Percentiles rank a stretch among this genome's conserved stretches.
Conservation (phyloP, 2,797 vertebrate species). For the Gallinago solitaria region DNA sequence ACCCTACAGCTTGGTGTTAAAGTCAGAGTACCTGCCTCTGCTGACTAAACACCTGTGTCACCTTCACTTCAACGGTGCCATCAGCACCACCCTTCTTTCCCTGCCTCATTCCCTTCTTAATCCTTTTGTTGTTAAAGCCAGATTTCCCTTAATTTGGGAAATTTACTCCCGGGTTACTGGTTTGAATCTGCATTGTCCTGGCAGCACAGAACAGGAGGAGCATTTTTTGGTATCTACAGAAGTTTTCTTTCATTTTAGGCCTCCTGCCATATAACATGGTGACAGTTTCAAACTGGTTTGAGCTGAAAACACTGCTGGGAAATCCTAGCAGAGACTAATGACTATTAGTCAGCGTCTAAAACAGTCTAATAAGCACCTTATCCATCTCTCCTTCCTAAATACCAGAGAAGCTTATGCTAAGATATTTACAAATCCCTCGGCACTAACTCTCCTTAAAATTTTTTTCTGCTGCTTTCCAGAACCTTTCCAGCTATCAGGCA, state of each 20-base stretch:
- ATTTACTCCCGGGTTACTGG: neutral
- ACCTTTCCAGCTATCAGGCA: neutral
- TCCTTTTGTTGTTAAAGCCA: neutral
- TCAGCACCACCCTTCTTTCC: neutral
- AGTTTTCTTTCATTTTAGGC: neutral
- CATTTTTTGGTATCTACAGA: rapidly evolving
- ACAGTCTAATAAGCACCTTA: neutral
- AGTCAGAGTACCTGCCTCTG: neutral
- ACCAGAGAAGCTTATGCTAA: neutral
- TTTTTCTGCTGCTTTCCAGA: neutral
- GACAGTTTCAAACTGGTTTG: neutral
- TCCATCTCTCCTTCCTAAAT: neutral
- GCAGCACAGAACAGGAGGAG: neutral
- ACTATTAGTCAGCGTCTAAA: neutral
- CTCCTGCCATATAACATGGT: neutral
- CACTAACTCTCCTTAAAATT: neutral
- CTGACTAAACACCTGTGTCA: neutral
- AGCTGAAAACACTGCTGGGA: neutral
- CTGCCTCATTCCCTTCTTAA: neutral
- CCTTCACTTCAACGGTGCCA: neutral
- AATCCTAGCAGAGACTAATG: neutral
- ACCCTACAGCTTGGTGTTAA: neutral
- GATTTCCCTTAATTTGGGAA: neutral
- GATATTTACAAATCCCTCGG: neutral
- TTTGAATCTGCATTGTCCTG: neutral